A percentile compares a stretch with the other conserved stretches of the same genome.
These are phyloP conservation scores for Mormyrus proboscirostris DNA, from an alignment of 2,797 vertebrate genomes.

Conservation along the genomic window DNA sequence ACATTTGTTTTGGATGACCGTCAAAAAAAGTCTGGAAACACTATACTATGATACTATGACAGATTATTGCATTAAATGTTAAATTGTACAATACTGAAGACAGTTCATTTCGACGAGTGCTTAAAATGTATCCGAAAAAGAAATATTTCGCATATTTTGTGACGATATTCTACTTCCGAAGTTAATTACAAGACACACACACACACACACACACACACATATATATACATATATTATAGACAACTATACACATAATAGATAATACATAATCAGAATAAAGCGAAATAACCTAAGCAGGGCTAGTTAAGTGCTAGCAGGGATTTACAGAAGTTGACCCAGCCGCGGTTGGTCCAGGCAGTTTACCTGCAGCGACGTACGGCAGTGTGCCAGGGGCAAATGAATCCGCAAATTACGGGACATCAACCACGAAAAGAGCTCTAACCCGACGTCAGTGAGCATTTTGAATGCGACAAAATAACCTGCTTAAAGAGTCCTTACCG, in stretches of 20 bases:
- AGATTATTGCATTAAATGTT: neutral
- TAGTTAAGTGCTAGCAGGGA: neutral
- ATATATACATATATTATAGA: neutral
- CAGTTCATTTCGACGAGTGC: neutral
- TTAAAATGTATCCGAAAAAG: neutral
- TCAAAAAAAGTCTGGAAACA: neutral
- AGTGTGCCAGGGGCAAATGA: neutral
- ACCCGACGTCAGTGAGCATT: neutral
- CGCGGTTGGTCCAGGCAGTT: neutral
- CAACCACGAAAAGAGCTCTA: neutral
- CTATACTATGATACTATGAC: neutral
- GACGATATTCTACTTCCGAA: neutral
- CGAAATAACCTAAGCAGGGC: neutral
- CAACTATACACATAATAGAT: neutral
- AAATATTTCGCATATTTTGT: neutral
- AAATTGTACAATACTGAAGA: neutral
- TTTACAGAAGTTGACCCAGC: neutral
- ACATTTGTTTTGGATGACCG: neutral
- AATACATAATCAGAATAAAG: neutral
- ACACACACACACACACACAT: neutral
- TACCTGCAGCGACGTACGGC: neutral
- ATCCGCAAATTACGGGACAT: neutral
- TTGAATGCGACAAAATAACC: neutral
- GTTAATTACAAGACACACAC: neutral
- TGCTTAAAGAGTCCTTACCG: constrained; percentile 62